Evolutionary conservation across 2,797 vertebrate genomes (phyloP).

Genomic region (Mus caroli): DNA sequence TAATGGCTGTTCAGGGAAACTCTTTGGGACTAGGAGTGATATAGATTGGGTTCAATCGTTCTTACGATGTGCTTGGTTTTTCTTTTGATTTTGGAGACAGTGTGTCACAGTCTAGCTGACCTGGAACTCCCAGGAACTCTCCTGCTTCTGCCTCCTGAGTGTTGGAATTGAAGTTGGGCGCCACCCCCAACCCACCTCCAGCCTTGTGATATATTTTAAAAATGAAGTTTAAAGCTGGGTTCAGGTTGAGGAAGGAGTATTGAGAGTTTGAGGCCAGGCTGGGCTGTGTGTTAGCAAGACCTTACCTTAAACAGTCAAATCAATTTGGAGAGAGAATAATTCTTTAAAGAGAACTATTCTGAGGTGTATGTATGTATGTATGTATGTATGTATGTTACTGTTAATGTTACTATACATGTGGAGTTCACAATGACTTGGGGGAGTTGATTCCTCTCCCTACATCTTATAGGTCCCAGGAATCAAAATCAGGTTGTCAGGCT

Average conservation of each 20-base stretch:
- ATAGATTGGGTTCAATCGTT: not conserved
- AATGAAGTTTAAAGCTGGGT: not conserved
- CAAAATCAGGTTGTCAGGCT: not conserved
- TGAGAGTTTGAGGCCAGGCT: not conserved
- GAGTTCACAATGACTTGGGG: not conserved
- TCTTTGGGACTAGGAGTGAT: not conserved
- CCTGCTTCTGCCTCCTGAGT: not conserved
- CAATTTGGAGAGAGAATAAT: not conserved
- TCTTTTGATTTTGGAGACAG: not conserved
- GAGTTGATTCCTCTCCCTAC: not conserved
- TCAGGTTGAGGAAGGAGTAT: not conserved
- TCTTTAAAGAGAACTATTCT: constrained; percentile 9
- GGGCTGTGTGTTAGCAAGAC: not conserved
- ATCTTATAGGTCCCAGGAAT: too few species aligned
- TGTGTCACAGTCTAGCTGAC: not conserved
- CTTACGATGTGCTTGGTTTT: not conserved
- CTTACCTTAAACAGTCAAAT: not conserved
- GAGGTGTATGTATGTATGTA: not conserved
- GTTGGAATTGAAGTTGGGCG: not conserved
- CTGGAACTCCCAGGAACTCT: not conserved
- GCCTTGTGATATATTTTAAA: not conserved
- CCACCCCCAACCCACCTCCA: not conserved
- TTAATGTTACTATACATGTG: not conserved
- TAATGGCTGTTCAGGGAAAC: not conserved
- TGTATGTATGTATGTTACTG: not conserved